A percentile compares a stretch with the other conserved stretches of the same genome.
Conservation (phyloP, 92 coral and sea anemone genomes). For the Paragorgia papillata region DNA sequence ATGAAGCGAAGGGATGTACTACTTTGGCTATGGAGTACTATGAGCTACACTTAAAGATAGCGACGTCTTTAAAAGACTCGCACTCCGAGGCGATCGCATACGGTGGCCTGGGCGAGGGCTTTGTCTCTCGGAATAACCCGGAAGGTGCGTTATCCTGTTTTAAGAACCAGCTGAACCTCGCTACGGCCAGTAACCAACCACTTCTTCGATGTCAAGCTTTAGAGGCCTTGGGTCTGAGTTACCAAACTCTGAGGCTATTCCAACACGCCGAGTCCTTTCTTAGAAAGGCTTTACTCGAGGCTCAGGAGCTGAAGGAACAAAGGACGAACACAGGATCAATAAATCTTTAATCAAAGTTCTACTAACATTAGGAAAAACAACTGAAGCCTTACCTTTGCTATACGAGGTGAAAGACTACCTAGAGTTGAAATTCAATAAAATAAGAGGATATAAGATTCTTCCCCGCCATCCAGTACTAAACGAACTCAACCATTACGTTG, state of each 20-base stretch:
- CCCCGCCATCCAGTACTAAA: conserved; percentile 20
- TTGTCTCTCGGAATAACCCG: conserved; percentile 3
- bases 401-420: conserved; percentile 5
- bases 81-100: conserved; percentile 25
- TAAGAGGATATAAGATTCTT: conserved; percentile 19
- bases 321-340: neutral
- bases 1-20: neutral
- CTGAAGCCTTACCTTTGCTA: conserved; percentile 18
- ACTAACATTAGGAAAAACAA: neutral
- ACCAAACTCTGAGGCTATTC: neutral
- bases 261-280: conserved; percentile 34
- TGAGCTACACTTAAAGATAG: conserved; percentile 12
- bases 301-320: conserved; percentile 11
- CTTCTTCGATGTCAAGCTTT: conserved; percentile 11
- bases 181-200: conserved; percentile 12
- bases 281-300: conserved; percentile 17
- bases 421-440: conserved; percentile 17
- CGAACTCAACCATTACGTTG: conserved; percentile 19
- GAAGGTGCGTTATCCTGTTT: conserved; percentile 16
- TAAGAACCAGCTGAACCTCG: conserved; percentile 21
- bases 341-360: neutral
- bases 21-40: conserved; percentile 20
- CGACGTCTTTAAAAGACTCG: neutral
- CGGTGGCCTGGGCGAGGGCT: neutral
- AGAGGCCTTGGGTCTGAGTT: neutral